Base-by-base conservation (phyloP, 2,888 invertebrate species). In the Drosophila vallismaia region DNA sequence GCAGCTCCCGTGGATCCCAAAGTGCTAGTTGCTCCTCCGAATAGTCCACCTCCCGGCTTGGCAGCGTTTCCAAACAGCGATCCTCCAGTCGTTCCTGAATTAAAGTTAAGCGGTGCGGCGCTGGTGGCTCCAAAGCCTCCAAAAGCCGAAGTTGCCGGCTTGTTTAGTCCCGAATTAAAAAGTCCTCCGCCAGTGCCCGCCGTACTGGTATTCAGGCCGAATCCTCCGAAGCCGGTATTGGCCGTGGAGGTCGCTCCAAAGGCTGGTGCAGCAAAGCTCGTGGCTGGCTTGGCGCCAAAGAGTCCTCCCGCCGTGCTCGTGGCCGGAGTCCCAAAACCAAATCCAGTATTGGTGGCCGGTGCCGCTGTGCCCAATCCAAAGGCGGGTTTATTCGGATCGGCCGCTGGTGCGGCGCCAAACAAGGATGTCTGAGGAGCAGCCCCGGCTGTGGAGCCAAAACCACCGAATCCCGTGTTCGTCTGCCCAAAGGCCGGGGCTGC, bases 101-200 rank as follows among this genome's bases (percentile, higher is more conserved):
- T 91, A 6, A 91, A 91, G 87, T 91, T 92, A 0, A 93, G 91
- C 2, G 89, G 88, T 5, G 88, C 71, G 10, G 91, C 77, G 0
- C 89, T 77, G 33, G 93, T 91, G 10, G 92, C 91, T 1, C 92
- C 92, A 79, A 94, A 94, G 0, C 89, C 89, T 9, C 94, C 94
- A 88, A 95, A 95, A 0, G 92, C 91, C 0, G 94, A 92, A 0
- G 93, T 92, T 2, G 92, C 90, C 46, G 91, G 92, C 75, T 92
- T 91, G 69, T 91, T 90, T 42, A 92, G 64, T 52, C 86, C 76
- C 9, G 89, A 86, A 63, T 90, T 91, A 38, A 91, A 91, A 7
- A 92, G 67, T 1, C 91, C 89, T 4, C 89, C 88, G 1, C 89
- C 90, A 0, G 79, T 44, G 4, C 69, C 76, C 0, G 81, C 68